These are phyloP conservation scores for Aplochiton taeniatus DNA, from an alignment of 2,797 vertebrate species.

Conservation along the genomic window DNA sequence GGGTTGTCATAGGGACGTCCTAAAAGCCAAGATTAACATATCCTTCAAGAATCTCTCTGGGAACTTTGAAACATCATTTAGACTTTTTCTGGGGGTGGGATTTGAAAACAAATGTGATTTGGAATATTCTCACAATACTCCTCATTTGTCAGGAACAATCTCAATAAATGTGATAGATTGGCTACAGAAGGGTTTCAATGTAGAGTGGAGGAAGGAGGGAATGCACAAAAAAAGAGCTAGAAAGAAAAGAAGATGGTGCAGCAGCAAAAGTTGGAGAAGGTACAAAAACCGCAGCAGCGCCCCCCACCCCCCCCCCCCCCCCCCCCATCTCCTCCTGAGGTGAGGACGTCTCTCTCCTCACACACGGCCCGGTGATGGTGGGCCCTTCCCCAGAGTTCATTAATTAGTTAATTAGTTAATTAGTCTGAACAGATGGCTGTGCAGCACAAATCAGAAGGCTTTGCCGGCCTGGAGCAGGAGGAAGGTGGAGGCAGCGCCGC, in stretches of 20 bases:
- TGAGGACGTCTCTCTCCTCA: constrained; percentile 63
- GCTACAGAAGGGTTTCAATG: too few relatives aligned
- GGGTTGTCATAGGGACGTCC: too few relatives aligned
- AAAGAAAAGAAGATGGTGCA: neutral
- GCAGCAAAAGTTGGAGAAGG: neutral
- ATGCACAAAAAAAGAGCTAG: neutral
- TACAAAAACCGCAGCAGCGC: constrained; percentile 17
- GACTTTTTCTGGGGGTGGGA: too few relatives aligned
- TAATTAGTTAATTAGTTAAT: constrained; percentile 83
- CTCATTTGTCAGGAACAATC: too few relatives aligned
- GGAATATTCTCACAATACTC: too few relatives aligned
- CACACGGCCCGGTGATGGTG: constrained; percentile 52
- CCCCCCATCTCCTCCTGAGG: constrained; percentile 70
- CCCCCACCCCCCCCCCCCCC: constrained; percentile 66
- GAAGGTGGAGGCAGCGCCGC: constrained; percentile 66
- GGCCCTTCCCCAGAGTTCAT: constrained; percentile 78
- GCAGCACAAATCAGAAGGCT: constrained; percentile 76
- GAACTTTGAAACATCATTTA: too few relatives aligned
- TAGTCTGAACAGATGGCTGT: constrained; percentile 79
- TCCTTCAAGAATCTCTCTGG: too few relatives aligned
- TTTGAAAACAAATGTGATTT: too few relatives aligned
- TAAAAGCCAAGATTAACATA: too few relatives aligned
- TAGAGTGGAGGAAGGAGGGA: neutral
- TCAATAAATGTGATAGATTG: too few relatives aligned
- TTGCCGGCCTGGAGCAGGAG: constrained; percentile 60